Base-by-base conservation (phyloP, 2,888 invertebrate species). In the Dioctria linearis region DNA sequence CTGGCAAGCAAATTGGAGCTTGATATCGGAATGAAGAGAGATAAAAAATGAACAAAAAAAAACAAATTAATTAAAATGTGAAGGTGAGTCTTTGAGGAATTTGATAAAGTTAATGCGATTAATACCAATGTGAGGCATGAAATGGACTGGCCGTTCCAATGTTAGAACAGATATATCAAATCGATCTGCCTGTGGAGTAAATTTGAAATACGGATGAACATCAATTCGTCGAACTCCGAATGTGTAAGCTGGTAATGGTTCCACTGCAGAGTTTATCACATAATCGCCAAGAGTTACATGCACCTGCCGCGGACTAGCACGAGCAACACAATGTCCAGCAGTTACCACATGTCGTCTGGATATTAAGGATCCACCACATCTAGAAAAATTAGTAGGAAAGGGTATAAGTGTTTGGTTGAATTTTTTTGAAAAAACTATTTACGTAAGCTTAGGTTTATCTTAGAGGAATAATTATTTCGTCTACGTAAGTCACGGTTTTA, bases 251-350 rank as follows among this genome's bases (percentile, higher is more conserved):
- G 96, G 96, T 80, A 97, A 90, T 0, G 96, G 95, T 87, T 97
- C 97, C 4, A 95, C 94, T 0, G 97, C 96, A 0, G 96, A 96
- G 89, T 97, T 97, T 86, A 97, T 96, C 85, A 97, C 96, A 90
- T 97, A 97, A 88, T 97, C 97, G 2, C 97, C 89, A 65, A 89
- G 84, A 0, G 97, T 97, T 78, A 97, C 97, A 85, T 96, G 95
- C 6, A 97, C 96, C 90, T 97, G 96, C 78, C 95, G 92, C 0
- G 97, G 96, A 82, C 95, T 94, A 67, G 96, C 96, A 85, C 96
- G 93, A 75, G 97, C 97, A 42, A 97, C 97, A 88, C 97, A 98
- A 88, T 97, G 97, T 0, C 97, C 97, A 4, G 97, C 97, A 3
- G 97, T 97, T 79, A 97, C 96, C 8, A 98, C 97, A 89, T 97